Conservation (phyloP, 2,888 invertebrate species). For the Plagiodera versicolora region DNA sequence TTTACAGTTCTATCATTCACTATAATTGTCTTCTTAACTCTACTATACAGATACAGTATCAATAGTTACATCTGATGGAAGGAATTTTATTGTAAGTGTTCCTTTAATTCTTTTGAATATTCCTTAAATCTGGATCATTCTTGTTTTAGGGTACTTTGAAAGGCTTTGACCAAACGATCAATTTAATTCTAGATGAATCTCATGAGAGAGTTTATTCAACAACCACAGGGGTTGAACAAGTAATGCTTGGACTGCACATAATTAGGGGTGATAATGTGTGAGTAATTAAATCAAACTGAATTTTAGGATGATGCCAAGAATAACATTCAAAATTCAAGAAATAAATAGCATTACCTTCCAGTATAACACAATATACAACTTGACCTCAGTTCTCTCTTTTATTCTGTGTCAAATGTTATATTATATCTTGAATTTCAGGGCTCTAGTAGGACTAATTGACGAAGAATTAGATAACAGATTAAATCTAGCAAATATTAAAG, state of each 20-base stretch:
- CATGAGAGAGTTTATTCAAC: constrained; percentile 98
- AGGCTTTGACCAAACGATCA: constrained; percentile 99
- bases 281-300: constrained; percentile 47
- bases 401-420: no score
- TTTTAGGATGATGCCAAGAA: not conserved
- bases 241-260: constrained; percentile 95
- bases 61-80: constrained; percentile 93
- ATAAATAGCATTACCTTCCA: no score
- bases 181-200: constrained; percentile 95
- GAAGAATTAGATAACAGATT: constrained; percentile 80
- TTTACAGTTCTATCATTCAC: no score
- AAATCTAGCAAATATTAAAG: constrained; percentile 78
- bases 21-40: no score
- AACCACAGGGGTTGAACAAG: constrained; percentile 89
- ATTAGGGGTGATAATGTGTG: constrained; percentile 97
- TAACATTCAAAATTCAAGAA: no score
- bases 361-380: no score
- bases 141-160: constrained; percentile 83
- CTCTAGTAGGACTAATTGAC: constrained; percentile 82
- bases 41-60: constrained; percentile 86
- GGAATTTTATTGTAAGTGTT: constrained; percentile 82
- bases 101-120: constrained; percentile 1
- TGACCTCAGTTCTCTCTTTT: no score
- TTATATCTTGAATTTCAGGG: constrained; percentile 56
- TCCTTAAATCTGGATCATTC: not conserved